Evolutionary conservation across 2,888 invertebrate genomes (phyloP).

Genomic region (Patella caerulea): DNA sequence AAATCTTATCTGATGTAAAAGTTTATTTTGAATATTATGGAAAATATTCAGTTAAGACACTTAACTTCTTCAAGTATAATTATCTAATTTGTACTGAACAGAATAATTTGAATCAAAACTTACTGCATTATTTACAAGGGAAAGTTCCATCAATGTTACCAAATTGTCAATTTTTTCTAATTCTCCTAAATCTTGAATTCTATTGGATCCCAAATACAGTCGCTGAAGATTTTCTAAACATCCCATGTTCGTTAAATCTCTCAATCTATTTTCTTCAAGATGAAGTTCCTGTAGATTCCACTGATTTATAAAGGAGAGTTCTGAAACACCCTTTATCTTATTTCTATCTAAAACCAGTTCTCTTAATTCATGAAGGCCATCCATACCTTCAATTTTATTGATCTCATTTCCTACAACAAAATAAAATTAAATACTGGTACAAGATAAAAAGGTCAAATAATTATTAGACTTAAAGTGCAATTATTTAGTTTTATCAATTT

Average conservation of each 20-base stretch:
- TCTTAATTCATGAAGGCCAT: conserved; percentile 66
- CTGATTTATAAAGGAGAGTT: conserved; percentile 67
- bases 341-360: conserved; percentile 71
- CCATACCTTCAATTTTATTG: conserved; percentile 68
- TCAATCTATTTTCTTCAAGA: conserved; percentile 70
- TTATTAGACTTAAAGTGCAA: too few relatives aligned
- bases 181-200: conserved; percentile 69
- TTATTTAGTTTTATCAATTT: too few relatives aligned
- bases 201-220: conserved; percentile 70
- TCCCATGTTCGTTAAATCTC: conserved; percentile 63
- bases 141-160: conserved; percentile 66
- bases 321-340: conserved; percentile 67
- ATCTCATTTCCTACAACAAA: conserved; percentile 69
- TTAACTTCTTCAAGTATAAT: background rate
- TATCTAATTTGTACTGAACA: too few relatives aligned
- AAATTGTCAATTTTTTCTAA: conserved; percentile 68
- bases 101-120: conserved; percentile 34
- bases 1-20: too few relatives aligned
- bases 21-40: too few relatives aligned
- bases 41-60: too few relatives aligned
- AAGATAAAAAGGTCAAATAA: too few relatives aligned
- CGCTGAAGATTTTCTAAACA: conserved; percentile 67
- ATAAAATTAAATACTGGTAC: background rate
- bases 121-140: conserved; percentile 70
- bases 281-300: conserved; percentile 71